These are phyloP conservation scores for Syrmaticus mikado DNA, from an alignment of 2,113 vertebrate genomes.

Conservation along the genomic window DNA sequence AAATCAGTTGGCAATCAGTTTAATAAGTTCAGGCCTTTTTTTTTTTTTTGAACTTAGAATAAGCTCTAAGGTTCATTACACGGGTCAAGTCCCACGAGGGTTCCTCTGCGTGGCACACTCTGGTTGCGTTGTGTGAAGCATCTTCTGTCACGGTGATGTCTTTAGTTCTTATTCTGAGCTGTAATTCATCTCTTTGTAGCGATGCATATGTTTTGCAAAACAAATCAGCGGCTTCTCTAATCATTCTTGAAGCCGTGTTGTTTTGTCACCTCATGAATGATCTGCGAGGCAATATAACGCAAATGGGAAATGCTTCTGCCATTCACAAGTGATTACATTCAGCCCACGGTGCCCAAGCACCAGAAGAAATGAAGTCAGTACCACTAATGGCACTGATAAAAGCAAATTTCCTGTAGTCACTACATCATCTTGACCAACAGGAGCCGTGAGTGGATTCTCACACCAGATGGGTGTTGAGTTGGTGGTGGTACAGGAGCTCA, in stretches of 20 bases:
- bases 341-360: rapidly evolving
- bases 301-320: neutral
- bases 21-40: neutral
- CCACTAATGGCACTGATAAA: rapidly evolving
- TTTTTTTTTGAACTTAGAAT: neutral
- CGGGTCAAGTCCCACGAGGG: neutral
- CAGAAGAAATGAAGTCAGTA: rapidly evolving
- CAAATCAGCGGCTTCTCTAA: neutral
- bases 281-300: neutral
- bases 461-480: rapidly evolving
- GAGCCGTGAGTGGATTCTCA: neutral
- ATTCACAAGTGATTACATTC: neutral
- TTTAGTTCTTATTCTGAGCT: neutral
- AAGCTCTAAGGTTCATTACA: neutral
- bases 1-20: neutral
- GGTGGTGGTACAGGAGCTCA: neutral
- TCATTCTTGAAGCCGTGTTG: neutral
- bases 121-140: rapidly evolving
- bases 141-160: neutral
- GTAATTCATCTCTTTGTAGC: neutral
- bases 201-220: neutral
- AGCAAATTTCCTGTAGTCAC: neutral
- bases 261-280: neutral
- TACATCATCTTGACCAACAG: neutral
- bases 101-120: neutral